Evolutionary conservation across 2,797 vertebrate species (phyloP).

Genomic region (Uromys caudimaculatus): DNA sequence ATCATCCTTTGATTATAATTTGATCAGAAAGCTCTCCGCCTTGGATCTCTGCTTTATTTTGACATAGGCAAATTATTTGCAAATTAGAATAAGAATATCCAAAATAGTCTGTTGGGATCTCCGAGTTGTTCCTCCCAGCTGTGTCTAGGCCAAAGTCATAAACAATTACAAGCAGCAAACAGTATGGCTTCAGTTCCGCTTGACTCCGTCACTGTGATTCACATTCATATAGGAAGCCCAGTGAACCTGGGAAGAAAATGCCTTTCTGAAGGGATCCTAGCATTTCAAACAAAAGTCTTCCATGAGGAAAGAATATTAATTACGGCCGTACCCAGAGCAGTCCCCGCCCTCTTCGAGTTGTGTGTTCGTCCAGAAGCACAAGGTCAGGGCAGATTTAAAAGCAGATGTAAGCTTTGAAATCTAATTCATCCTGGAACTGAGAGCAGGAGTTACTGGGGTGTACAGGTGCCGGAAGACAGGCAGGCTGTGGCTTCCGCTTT

Average conservation of each 20-base stretch:
- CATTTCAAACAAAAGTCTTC: constrained; percentile 52
- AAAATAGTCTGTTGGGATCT: background rate
- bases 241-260: constrained; percentile 24
- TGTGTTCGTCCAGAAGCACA: constrained; percentile 39
- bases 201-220: background rate
- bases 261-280: constrained; percentile 46
- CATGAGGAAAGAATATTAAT: constrained; percentile 55
- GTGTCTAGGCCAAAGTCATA: background rate
- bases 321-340: background rate
- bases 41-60: background rate
- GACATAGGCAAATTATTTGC: background rate
- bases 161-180: background rate
- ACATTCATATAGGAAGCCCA: constrained; percentile 27
- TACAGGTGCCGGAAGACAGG: background rate
- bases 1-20: background rate
- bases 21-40: background rate
- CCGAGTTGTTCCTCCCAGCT: background rate
- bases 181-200: fast-evolving
- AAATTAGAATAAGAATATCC: background rate
- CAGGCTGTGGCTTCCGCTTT: background rate
- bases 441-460: background rate
- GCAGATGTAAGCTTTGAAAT: constrained; percentile 46
- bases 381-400: constrained; percentile 50
- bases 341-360: background rate
- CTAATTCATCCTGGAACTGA: background rate